A percentile compares a stretch with the other conserved stretches of the same genome.
These are phyloP conservation scores for Macrocentrus cingulum DNA, from an alignment of 1,140 invertebrate species.

Conservation along the genomic window DNA sequence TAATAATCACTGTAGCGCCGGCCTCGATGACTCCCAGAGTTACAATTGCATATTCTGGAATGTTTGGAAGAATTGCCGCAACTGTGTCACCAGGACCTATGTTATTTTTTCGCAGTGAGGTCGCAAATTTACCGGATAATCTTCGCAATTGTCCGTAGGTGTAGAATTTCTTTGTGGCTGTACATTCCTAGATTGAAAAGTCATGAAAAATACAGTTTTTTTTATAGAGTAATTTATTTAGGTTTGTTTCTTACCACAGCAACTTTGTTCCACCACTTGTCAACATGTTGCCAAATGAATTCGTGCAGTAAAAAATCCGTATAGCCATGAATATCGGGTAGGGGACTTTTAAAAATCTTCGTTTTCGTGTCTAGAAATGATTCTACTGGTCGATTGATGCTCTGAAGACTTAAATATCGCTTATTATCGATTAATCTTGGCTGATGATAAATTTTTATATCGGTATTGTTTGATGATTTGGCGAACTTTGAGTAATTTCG, in stretches of 20 bases:
- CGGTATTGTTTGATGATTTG: too few relatives aligned
- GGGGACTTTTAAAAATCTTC: conserved; percentile 14
- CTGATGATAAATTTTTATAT: too few relatives aligned
- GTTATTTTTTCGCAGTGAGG: conserved; percentile 65
- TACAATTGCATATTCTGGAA: conserved; percentile 70
- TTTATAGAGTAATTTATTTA: neutral
- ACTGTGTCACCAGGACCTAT: conserved; percentile 69
- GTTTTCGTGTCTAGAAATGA: neutral
- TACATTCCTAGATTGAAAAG: conserved; percentile 62
- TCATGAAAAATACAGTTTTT: neutral
- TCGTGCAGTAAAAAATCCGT: conserved; percentile 18
- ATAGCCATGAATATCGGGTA: conserved; percentile 3
- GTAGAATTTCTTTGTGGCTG: conserved; percentile 66
- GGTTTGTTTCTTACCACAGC: conserved; percentile 4
- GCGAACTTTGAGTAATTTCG: too few relatives aligned
- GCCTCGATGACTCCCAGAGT: conserved; percentile 67
- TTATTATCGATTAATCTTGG: too few relatives aligned
- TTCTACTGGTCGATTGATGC: too few relatives aligned
- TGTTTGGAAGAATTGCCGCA: conserved; percentile 70
- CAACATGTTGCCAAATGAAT: conserved; percentile 18
- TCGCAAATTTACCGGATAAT: conserved; percentile 64
- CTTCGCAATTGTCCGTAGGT: conserved; percentile 68
- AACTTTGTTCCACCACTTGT: conserved; percentile 25
- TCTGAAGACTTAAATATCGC: too few relatives aligned
- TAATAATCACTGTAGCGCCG: conserved; percentile 65